Conservation (phyloP, 2,797 vertebrate genomes). For the Cirrhinus mrigala region DNA sequence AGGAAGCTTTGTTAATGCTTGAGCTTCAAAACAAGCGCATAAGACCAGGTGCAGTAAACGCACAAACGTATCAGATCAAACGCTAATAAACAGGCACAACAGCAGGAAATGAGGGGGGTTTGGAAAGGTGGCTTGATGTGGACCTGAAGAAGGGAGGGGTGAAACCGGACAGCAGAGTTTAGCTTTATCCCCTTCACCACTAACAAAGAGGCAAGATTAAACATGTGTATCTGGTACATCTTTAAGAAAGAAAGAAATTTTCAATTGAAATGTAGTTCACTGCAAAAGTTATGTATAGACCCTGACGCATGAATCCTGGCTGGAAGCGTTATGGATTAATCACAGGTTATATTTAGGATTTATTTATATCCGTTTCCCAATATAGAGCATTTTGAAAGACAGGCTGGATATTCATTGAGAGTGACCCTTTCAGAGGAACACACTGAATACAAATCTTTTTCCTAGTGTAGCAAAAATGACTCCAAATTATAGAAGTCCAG, state of each 20-base stretch:
- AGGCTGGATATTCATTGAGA: neutral
- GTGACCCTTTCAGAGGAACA: neutral
- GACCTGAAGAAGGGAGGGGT: neutral
- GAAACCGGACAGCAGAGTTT: neutral
- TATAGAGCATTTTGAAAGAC: neutral
- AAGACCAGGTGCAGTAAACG: conserved; percentile 39
- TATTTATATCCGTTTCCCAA: neutral
- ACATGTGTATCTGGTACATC: neutral
- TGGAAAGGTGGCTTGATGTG: conserved; percentile 15
- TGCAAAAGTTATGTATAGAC: neutral
- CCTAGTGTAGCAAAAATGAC: neutral
- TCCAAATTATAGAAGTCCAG: neutral
- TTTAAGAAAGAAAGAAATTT: neutral
- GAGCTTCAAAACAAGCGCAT: conserved; percentile 33
- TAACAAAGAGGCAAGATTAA: neutral
- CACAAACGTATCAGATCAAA: conserved; percentile 18
- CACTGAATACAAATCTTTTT: neutral
- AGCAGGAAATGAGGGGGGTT: conserved; percentile 30
- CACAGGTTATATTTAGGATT: neutral
- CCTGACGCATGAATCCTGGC: neutral
- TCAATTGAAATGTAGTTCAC: neutral
- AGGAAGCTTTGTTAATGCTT: conserved; percentile 44
- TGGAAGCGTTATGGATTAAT: neutral
- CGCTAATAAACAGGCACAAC: conserved; percentile 37
- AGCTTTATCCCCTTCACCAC: neutral